Evolutionary conservation across 2,797 vertebrate species (phyloP).

Genomic region (Acomys russatus): DNA sequence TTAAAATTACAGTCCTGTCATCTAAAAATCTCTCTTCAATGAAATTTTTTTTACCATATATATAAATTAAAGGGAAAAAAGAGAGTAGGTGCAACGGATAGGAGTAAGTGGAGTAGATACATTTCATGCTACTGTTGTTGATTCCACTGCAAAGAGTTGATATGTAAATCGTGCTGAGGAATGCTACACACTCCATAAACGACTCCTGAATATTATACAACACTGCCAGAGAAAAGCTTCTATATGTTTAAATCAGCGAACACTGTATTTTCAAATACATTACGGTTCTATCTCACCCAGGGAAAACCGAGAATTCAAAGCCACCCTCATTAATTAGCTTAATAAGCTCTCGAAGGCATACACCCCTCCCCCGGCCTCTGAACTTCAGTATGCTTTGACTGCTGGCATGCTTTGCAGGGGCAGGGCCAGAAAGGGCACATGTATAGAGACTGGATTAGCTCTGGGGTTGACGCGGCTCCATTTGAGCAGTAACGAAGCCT

Average conservation of each 20-base stretch:
- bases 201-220: conserved; percentile 81
- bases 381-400: conserved; percentile 53
- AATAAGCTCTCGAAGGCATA: neutral
- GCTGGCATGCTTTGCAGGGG: conserved; percentile 52
- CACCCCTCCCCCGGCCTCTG: neutral
- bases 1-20: conserved; percentile 99
- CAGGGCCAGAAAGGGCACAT: conserved; percentile 29
- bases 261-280: conserved; percentile 70
- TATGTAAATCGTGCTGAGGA: conserved; percentile 90
- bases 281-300: conserved; percentile 37
- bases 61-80: conserved; percentile 96
- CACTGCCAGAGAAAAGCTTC: conserved; percentile 75
- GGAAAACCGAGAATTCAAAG: conserved; percentile 53
- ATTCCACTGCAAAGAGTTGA: conserved; percentile 88
- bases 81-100: conserved; percentile 90
- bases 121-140: conserved; percentile 89
- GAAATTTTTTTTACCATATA: conserved; percentile 99
- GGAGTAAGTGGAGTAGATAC: conserved; percentile 91
- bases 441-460: conserved; percentile 61
- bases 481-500: conserved; percentile 48
- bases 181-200: conserved; percentile 83
- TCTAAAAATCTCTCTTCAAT: conserved; percentile 95
- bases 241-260: conserved; percentile 76
- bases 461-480: conserved; percentile 68
- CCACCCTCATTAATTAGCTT: conserved; percentile 46